Base-by-base conservation (phyloP, 1,140 invertebrate genomes). In the Octopus sinensis region DNA sequence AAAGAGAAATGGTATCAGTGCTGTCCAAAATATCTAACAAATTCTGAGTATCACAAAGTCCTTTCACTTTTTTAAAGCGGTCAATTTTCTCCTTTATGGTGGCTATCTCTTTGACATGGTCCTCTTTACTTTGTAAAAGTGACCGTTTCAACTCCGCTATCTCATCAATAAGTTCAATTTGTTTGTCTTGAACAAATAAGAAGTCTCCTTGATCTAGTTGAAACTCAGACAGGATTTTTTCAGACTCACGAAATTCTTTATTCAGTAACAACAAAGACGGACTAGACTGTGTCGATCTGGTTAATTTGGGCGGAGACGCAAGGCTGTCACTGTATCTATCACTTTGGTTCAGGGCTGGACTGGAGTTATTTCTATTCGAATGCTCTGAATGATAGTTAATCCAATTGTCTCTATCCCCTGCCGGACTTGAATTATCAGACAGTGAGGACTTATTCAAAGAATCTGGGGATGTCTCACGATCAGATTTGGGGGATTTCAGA, bases 101-200 rank as follows among this genome's bases (percentile, higher is more conserved):
- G 30, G 84, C 82, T 77, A 84, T 88, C 81, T 89, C 88, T 71
- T 86, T 83, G n/a, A 84, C 84, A 84, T 88, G 88, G 5, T 88
- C 82, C 54, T 86, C 85, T 81, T 88, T 88, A 30, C 87, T 88
- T 79, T 88, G 86, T n/a, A 84, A 84, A 10, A 88, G 80, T 30
- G 86, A 85, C 73, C 83, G 83, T 51, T 84, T 81, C 2, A 88
- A 78, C 52, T 84, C 79, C 1, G 85, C 81, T 56, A 88, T 84
- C 82, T 88, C 88, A 80, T 86, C 86, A 9, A 86, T 81, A 68
- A 88, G 83, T 83, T 86, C 86, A 82, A 83, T 83, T 81, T 85
- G 84, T 82, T 84, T 82, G 6, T 76, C 79, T 80, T 83, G 84
- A 43, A 83, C 76, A 12, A 83, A 78, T 12, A 82, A 80, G 80